phyloP scores from a whole-genome alignment of 2,888 invertebrate genomes.

The Heliconius aoede region DNA sequence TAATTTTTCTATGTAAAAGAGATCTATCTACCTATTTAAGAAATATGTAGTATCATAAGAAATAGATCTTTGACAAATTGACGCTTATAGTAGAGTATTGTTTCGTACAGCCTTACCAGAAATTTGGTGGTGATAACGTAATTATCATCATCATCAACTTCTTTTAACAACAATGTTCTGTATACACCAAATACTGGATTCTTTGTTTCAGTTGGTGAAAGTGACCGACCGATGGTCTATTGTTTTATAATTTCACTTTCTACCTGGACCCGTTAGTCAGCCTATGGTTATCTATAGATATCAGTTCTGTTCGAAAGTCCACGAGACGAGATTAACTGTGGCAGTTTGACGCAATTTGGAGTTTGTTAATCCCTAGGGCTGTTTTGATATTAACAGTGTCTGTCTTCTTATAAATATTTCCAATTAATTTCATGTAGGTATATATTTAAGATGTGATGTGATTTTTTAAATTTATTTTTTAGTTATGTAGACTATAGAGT shows the following conservation, averaged over 20 bases:
- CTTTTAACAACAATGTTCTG: conserved; percentile 5
- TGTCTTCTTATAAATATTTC: conserved; percentile 3
- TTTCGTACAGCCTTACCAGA: not conserved
- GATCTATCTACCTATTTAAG: no score
- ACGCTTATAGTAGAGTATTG: not conserved
- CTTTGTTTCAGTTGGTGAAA: conserved; percentile 51
- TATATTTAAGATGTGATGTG: not conserved
- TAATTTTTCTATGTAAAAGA: no score
- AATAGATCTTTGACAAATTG: not conserved
- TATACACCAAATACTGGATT: conserved; percentile 34
- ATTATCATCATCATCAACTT: conserved; percentile 15
- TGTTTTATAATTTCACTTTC: conserved; percentile 52
- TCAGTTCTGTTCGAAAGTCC: conserved; percentile 37
- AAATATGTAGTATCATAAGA: not conserved
- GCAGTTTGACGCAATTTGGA: conserved; percentile 15
- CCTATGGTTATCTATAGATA: conserved; percentile 30
- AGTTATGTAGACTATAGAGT: not conserved
- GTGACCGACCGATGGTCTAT: conserved; percentile 48
- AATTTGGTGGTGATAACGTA: conserved; percentile 6
- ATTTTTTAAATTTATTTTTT: not conserved
- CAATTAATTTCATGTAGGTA: not conserved
- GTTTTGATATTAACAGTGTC: conserved; percentile 2
- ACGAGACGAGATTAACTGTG: conserved; percentile 32
- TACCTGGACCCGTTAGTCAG: conserved; percentile 51
- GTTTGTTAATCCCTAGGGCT: conserved; percentile 9